Percentiles rank a stretch among this genome's conserved stretches.
Evolutionary conservation across 2,888 invertebrate genomes (phyloP).

Genomic region (Patella caerulea): DNA sequence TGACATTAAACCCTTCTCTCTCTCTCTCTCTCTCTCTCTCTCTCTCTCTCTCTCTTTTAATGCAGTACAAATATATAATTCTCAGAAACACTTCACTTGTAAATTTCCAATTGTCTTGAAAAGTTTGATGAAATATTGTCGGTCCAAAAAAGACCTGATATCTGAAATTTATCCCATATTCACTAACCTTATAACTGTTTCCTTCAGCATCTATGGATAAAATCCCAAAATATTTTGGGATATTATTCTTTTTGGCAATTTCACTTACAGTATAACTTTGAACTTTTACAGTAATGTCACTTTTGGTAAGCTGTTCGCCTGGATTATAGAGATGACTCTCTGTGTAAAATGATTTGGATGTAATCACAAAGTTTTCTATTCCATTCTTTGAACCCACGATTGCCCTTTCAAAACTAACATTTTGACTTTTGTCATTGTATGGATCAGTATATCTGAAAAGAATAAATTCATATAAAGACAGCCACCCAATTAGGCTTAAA

Average conservation of each 20-base stretch:
- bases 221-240: slow-evolving; percentile 56
- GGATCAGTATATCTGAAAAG: slow-evolving; percentile 41
- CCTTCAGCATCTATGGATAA: slow-evolving; percentile 64
- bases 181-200: slow-evolving; percentile 49
- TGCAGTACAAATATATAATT: background rate
- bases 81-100: background rate
- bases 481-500: background rate
- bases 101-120: background rate
- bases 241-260: slow-evolving; percentile 43
- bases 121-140: background rate
- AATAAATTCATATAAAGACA: background rate
- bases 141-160: too few species aligned
- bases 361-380: slow-evolving; percentile 43
- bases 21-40: too few species aligned
- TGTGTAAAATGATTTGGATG: slow-evolving; percentile 44
- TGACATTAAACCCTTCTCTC: too few species aligned
- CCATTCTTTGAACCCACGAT: slow-evolving; percentile 50
- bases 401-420: slow-evolving; percentile 48
- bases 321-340: slow-evolving; percentile 47
- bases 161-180: too few species aligned
- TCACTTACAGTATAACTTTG: slow-evolving; percentile 48
- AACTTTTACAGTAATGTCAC: slow-evolving; percentile 37
- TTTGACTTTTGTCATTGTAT: slow-evolving; percentile 43
- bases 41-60: too few species aligned
- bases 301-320: background rate